Percentiles rank a stretch among this genome's conserved stretches.
phyloP scores from a whole-genome alignment of 2,888 invertebrate species.

The Liodrosophila aerea region DNA sequence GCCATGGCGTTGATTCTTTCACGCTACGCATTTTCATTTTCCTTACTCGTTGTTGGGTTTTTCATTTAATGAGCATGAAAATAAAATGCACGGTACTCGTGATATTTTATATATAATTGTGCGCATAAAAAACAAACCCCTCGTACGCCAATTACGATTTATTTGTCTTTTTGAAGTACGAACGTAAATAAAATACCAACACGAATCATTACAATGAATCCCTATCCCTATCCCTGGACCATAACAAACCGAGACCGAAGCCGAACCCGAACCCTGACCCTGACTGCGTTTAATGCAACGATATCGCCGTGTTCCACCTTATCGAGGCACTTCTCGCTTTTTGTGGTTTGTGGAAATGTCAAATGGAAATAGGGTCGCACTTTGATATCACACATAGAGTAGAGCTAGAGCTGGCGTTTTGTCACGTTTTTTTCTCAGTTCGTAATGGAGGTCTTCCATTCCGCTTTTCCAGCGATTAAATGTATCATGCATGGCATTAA shows the following conservation, averaged over 20 bases:
- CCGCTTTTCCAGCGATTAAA: slow-evolving; percentile 66
- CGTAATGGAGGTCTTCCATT: slow-evolving; percentile 29
- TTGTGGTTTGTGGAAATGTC: slow-evolving; percentile 30
- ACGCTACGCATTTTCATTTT: slow-evolving; percentile 43
- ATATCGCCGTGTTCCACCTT: slow-evolving; percentile 53
- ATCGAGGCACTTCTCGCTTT: slow-evolving; percentile 42
- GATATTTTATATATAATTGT: too few species aligned
- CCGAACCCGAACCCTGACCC: slow-evolving; percentile 19
- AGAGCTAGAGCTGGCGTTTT: slow-evolving; percentile 53
- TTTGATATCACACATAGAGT: slow-evolving; percentile 38
- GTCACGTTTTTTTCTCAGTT: slow-evolving; percentile 77
- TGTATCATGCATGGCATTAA: slow-evolving; percentile 65
- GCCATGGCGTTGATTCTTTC: slow-evolving; percentile 34
- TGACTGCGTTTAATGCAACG: slow-evolving; percentile 31
- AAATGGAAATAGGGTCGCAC: slow-evolving; percentile 48
- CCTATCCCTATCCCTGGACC: slow-evolving; percentile 7
- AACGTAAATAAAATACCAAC: slow-evolving; percentile 57
- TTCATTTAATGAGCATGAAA: slow-evolving; percentile 59
- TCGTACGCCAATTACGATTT: slow-evolving; percentile 75
- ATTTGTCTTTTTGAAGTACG: slow-evolving; percentile 69
- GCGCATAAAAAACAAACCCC: slow-evolving; percentile 49
- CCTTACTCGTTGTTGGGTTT: slow-evolving; percentile 29
- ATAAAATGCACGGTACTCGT: slow-evolving; percentile 38
- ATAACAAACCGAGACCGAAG: slow-evolving; percentile 2
- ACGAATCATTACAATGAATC: slow-evolving; percentile 10